A percentile compares a stretch with the other conserved stretches of the same genome.
Conservation (phyloP, 2,888 invertebrate genomes). For the Noctua janthe region DNA sequence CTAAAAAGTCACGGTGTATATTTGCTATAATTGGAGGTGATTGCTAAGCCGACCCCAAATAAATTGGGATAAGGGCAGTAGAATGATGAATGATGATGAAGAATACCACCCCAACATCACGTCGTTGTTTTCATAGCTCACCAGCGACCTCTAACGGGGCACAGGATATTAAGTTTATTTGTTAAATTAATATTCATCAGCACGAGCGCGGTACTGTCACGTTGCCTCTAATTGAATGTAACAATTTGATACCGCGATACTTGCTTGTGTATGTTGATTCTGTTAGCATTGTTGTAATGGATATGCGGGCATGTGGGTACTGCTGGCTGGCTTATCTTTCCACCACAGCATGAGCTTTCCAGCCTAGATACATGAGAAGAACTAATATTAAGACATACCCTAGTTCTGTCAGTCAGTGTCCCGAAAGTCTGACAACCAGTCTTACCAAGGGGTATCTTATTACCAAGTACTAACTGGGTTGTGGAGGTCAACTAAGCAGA, state of each 20-base stretch:
- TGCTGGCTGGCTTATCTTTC: background rate
- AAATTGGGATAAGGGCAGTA: too few species aligned
- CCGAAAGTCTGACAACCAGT: too few species aligned
- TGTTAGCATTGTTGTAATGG: background rate
- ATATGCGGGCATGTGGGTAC: background rate
- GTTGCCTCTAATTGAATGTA: conserved; percentile 46
- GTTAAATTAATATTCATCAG: conserved; percentile 65
- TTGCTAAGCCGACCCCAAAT: too few species aligned
- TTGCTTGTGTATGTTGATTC: conserved; percentile 7
- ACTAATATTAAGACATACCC: background rate
- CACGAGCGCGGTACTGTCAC: conserved; percentile 38
- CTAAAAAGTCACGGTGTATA: too few species aligned
- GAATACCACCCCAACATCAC: background rate
- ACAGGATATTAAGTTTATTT: conserved; percentile 57
- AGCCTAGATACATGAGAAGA: background rate
- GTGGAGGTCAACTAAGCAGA: too few species aligned
- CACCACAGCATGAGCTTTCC: background rate
- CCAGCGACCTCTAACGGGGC: conserved; percentile 16
- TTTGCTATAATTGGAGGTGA: too few species aligned
- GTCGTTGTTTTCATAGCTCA: conserved; percentile 20
- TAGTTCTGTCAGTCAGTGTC: background rate
- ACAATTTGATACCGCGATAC: conserved; percentile 41
- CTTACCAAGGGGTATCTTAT: background rate
- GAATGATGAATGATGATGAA: too few species aligned
- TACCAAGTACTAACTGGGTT: too few species aligned